phyloP scores from a whole-genome alignment of 2,888 invertebrate genomes.

The Microplitis deprimator region DNA sequence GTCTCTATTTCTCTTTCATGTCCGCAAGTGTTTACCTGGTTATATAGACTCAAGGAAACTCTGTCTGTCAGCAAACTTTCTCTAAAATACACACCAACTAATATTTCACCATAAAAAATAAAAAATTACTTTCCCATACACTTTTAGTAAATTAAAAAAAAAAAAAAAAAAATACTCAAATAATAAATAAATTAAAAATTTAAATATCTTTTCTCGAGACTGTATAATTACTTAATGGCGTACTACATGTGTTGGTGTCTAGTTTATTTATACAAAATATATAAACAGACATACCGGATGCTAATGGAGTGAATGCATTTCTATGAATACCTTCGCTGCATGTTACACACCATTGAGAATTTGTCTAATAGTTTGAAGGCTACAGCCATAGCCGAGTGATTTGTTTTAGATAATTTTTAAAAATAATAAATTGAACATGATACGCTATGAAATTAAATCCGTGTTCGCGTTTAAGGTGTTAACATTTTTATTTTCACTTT shows the following conservation, averaged over 20 bases:
- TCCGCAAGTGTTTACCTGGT: constrained; percentile 34
- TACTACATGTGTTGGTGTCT: not conserved
- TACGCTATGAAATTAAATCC: too few relatives aligned
- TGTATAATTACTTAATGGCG: not conserved
- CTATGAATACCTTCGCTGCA: not conserved
- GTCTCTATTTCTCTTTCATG: constrained; percentile 14
- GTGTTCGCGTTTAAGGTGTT: too few relatives aligned
- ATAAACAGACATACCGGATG: not conserved
- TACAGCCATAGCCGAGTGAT: too few relatives aligned
- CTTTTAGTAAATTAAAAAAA: not conserved
- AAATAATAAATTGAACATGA: too few relatives aligned
- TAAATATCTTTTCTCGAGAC: too few relatives aligned
- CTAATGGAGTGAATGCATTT: not conserved
- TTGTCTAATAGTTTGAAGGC: not conserved
- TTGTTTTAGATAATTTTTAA: too few relatives aligned
- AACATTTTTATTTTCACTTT: too few relatives aligned
- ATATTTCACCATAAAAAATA: not conserved
- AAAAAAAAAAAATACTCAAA: too few relatives aligned
- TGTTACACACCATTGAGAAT: not conserved
- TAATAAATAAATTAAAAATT: too few relatives aligned
- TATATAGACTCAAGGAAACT: not conserved
- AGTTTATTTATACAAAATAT: not conserved
- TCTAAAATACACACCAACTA: not conserved
- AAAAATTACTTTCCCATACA: not conserved
- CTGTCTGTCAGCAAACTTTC: not conserved